phyloP scores from a whole-genome alignment of 2,797 vertebrate species.

The Clamator glandarius region DNA sequence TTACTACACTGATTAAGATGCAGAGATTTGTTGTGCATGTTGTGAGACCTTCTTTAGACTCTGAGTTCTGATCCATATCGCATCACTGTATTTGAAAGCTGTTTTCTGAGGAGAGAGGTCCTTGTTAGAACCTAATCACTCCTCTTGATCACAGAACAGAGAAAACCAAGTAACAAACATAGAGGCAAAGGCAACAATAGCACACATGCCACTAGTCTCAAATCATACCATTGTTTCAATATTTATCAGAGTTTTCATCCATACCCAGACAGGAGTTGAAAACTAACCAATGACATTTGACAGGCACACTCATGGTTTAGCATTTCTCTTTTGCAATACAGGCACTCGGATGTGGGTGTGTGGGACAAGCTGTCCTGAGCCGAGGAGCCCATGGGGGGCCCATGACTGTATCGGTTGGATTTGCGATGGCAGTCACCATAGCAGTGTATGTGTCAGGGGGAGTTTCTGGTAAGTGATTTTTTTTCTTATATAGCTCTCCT shows the following conservation, averaged over 20 bases:
- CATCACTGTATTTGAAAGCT: background rate
- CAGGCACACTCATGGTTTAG: background rate
- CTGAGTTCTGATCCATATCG: background rate
- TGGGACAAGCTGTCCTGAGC: slow-evolving; percentile 92
- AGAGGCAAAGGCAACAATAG: background rate
- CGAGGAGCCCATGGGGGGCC: slow-evolving; percentile 81
- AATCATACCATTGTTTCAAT: background rate
- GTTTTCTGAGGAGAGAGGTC: background rate
- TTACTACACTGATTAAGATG: background rate
- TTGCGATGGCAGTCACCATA: slow-evolving; percentile 89
- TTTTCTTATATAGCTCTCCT: background rate
- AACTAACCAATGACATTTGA: background rate
- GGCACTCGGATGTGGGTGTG: slow-evolving; percentile 92
- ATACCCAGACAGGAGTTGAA: background rate
- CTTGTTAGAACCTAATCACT: background rate
- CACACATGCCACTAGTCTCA: background rate
- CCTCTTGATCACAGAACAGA: background rate
- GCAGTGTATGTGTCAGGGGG: slow-evolving; percentile 90
- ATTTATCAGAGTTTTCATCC: background rate
- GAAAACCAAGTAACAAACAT: background rate
- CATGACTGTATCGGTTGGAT: slow-evolving; percentile 85
- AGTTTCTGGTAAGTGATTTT: slow-evolving; percentile 86
- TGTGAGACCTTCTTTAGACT: background rate
- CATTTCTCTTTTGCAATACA: slow-evolving; percentile 63
- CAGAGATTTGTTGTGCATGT: background rate